Percentiles rank a stretch among this genome's conserved stretches.
phyloP scores from a whole-genome alignment of 2,797 vertebrate genomes.

The Myoxocephalus aenaeus region DNA sequence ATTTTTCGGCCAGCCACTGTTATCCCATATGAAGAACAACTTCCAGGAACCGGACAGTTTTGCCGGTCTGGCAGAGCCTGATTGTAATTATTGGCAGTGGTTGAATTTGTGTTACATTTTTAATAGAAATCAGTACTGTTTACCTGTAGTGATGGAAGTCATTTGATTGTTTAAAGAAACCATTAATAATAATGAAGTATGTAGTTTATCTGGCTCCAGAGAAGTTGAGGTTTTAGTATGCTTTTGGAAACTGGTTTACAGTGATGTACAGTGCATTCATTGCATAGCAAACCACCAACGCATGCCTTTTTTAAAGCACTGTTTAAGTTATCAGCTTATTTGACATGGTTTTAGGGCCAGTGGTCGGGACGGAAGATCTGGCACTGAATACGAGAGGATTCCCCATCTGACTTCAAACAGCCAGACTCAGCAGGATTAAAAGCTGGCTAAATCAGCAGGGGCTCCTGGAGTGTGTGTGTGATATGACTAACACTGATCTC shows the following conservation, averaged over 20 bases:
- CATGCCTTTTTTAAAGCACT: slow-evolving; percentile 18
- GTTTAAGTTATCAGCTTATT: slow-evolving; percentile 26
- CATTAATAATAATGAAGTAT: not conserved
- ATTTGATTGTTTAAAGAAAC: not conserved
- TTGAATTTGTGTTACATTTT: not conserved
- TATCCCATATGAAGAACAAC: not conserved
- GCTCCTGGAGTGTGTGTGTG: not conserved
- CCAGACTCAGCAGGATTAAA: slow-evolving; percentile 19
- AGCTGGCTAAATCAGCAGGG: slow-evolving; percentile 30
- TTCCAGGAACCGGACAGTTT: not conserved
- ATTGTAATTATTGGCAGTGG: not conserved
- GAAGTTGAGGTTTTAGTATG: not conserved
- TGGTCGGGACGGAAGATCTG: slow-evolving; percentile 33
- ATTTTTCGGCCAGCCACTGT: not conserved
- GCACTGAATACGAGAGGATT: slow-evolving; percentile 25
- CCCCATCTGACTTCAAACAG: slow-evolving; percentile 44
- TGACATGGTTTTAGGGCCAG: slow-evolving; percentile 8
- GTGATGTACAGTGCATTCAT: not conserved
- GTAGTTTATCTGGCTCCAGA: not conserved
- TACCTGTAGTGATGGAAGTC: not conserved
- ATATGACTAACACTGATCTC: slow-evolving; percentile 13
- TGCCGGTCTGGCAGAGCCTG: not conserved
- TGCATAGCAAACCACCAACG: not conserved
- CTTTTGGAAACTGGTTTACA: not conserved
- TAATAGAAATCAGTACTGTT: not conserved